A percentile compares a stretch with the other conserved stretches of the same genome.
These are phyloP conservation scores for Bujurquina vittata DNA, from an alignment of 2,113 vertebrate genomes.

Conservation along the genomic window DNA sequence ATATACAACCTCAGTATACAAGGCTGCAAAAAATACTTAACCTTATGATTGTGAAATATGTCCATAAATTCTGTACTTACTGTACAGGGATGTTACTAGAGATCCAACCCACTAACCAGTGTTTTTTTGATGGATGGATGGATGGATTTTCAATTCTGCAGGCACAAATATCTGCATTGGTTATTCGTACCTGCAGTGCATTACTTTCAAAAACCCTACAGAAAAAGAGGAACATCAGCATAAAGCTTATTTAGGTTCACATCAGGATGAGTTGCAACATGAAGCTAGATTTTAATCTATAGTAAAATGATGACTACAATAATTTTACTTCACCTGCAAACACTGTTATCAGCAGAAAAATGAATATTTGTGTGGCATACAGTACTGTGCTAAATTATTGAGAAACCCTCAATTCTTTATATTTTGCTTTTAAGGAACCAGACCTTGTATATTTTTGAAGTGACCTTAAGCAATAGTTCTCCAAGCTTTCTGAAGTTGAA, in stretches of 20 bases:
- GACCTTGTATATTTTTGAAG: too few species aligned
- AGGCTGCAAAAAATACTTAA: not conserved
- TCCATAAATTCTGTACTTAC: not conserved
- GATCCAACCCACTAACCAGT: not conserved
- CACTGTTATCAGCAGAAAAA: not conserved
- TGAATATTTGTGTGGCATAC: not conserved
- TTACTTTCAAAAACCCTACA: not conserved
- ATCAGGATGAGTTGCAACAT: not conserved
- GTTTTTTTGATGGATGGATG: not conserved
- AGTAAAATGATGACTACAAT: not conserved
- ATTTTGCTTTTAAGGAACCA: not conserved
- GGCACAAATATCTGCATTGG: not conserved
- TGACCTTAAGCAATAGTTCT: not conserved
- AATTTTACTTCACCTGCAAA: not conserved
- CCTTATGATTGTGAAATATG: not conserved
- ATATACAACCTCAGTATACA: constrained; percentile 6
- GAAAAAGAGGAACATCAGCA: not conserved
- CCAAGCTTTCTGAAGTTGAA: not conserved
- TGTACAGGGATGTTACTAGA: not conserved
- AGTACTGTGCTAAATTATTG: accelerated
- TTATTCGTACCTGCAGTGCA: not conserved
- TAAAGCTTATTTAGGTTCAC: not conserved
- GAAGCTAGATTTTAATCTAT: not conserved
- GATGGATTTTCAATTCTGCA: not conserved
- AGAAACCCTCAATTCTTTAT: not conserved